These are phyloP conservation scores for Drosophila nr. fundita DNA, from an alignment of 2,888 invertebrate genomes.

Conservation along the genomic window DNA sequence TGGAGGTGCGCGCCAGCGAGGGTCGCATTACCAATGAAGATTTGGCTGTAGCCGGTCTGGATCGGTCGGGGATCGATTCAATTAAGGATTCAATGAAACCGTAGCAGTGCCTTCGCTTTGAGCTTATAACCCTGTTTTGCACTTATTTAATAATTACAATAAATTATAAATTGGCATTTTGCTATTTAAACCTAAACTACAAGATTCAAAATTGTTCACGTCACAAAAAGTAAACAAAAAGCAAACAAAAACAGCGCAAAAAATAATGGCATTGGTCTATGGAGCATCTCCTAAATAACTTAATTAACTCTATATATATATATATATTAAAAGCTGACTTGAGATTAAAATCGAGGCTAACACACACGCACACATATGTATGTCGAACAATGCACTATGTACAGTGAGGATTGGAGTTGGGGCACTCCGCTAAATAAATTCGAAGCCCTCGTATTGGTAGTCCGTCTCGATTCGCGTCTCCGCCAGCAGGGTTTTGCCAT, in stretches of 20 bases:
- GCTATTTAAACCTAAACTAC: constrained; percentile 38
- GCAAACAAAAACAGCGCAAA: constrained; percentile 37
- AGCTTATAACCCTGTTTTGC: constrained; percentile 20
- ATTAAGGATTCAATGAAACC: constrained; percentile 2
- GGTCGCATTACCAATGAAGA: constrained; percentile 85
- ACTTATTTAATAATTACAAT: constrained; percentile 44
- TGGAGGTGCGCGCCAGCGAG: constrained; percentile 86
- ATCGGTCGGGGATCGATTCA: constrained; percentile 28
- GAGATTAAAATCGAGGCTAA: constrained; percentile 19
- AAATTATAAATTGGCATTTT: constrained; percentile 42
- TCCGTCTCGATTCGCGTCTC: constrained; percentile 91
- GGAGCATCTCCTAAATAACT: constrained; percentile 33
- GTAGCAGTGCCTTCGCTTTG: constrained; percentile 23
- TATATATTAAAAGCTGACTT: constrained; percentile 25
- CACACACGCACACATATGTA: constrained; percentile 4
- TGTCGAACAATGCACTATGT: constrained; percentile 40
- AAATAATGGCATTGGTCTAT: constrained; percentile 56
- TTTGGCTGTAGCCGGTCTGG: constrained; percentile 82
- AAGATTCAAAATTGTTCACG: constrained; percentile 26
- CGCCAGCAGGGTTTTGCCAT: constrained; percentile 91
- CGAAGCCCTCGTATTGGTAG: constrained; percentile 96
- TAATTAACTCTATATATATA: constrained; percentile 15
- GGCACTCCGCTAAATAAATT: constrained; percentile 89
- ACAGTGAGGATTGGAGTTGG: constrained; percentile 28
- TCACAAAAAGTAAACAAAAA: no score